Evolutionary conservation across 2,888 invertebrate genomes (phyloP), one percentile per base, ranked within the genome.

Genomic region (Halocaridina rubra): DNA sequence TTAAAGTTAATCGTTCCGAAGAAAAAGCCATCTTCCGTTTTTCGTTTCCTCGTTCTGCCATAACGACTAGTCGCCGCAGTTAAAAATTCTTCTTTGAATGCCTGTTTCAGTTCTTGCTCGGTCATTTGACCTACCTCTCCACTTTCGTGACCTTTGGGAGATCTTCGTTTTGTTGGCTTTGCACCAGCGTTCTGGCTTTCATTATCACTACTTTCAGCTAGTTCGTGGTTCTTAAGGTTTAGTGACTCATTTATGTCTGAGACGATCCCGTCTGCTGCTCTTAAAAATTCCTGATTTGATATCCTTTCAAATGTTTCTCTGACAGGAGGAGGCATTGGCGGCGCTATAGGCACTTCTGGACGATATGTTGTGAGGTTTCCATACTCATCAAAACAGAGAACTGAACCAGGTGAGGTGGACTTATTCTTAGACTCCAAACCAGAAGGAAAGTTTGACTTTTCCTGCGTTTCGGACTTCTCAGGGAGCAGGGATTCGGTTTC

Each of bases 1-100:
- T 88, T 88, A 67, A 88, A 88, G 74, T 88, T 88, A 22, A 88
- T 75, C 19, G 88, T 88, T 16, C 88, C 88, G 71, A 88, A 88
- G 67, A 88, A 86, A 81, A 88, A 88, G 1, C 84, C 88, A 75
- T 88, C 88, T 30, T 80, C 80, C 1, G 84, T 78, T 61, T 85
- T 86, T 5, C 86, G 80, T 32, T 88, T 88, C 29, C 88, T 39
- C 53, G 85, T 59, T 64, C 88, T 75, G 24, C 88, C 88, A 78
- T 88, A 88, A n/a, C 88, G 84, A 27, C 88, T 88, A 19, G 81
- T 86, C 16, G 84, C 81, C 5, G 85, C 79, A 10, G 85, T 80
- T 19, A 74, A 67, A 53, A 84, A 81, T 10, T 88, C 86, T 69
- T 86, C 84, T 74, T 88, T 88, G 32, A 88, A 86, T 39, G 80